Evolutionary conservation across 2,888 invertebrate genomes (phyloP).

Genomic region (Orchesella flavescens): DNA sequence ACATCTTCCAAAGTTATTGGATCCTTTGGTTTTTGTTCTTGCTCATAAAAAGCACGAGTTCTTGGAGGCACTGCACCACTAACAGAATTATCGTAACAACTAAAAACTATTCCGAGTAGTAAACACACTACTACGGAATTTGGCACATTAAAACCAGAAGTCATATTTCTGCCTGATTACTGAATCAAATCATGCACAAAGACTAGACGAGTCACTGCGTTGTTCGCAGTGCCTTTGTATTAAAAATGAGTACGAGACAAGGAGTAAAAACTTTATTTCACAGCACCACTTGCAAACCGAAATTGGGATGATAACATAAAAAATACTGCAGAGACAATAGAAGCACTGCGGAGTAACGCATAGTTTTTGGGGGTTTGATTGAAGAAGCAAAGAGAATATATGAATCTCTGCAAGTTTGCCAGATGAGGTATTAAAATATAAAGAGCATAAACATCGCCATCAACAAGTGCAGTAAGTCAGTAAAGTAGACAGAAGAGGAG

Average conservation of each 20-base stretch:
- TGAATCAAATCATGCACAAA: conserved; percentile 1
- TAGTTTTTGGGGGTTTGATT: conserved; percentile 1
- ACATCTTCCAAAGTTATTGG: conserved; percentile 62
- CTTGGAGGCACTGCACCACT: conserved; percentile 46
- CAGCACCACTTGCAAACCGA: conserved; percentile 3
- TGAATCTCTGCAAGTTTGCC: neutral
- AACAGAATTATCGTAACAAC: conserved; percentile 10
- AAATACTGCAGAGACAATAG: neutral
- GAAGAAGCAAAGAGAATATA: neutral
- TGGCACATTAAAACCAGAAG: conserved; percentile 37
- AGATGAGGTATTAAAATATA: conserved; percentile 47
- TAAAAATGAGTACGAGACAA: neutral
- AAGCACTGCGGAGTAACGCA: neutral
- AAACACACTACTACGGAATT: conserved; percentile 24
- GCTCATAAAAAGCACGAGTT: conserved; percentile 1
- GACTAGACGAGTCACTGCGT: conserved; percentile 9
- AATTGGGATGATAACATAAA: neutral
- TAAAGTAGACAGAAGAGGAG: conserved; percentile 29
- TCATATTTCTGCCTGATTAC: conserved; percentile 33
- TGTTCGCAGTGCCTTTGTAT: conserved; percentile 6
- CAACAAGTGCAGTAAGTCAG: conserved; percentile 27
- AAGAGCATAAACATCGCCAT: conserved; percentile 36
- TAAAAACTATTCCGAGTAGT: conserved; percentile 27
- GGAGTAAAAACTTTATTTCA: neutral
- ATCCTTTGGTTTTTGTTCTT: neutral